Base-by-base conservation (phyloP, 2,888 invertebrate genomes). In the Sesia bembeciformis region DNA sequence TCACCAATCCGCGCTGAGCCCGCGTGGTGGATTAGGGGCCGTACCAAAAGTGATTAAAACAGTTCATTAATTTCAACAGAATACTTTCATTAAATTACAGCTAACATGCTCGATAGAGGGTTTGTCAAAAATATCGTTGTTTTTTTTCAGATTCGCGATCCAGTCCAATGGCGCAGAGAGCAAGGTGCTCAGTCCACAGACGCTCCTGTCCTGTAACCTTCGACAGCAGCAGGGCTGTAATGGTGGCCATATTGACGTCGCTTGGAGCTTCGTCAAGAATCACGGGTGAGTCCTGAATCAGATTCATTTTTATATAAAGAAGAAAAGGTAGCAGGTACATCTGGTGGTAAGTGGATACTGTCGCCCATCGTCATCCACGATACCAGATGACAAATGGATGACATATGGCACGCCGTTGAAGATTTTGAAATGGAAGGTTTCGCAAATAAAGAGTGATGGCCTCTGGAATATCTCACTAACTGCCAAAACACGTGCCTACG, bases 231-330 rank as follows among this genome's bases (percentile, higher is more conserved):
- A 90, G 59, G 96, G 95, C 40, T 98, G 98, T 76, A 86, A 91
- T 42, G 98, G 98, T 0, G 98, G 98, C 0, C 93, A 96, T 74
- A 90, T 98, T 61, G 98, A 98, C 73, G 91, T 94, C 54, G 98
- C 98, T 0, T 98, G 98, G 98, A 93, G 94, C 80, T 98, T 93
- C 81, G 91, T 97, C 57, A 91, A 94, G 59, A 93, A 92, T 78
- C 92, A 92, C 65, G 95, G 95, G 94, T 95, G 84, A 73, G 72
- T 5, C 3, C 7, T 42, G 7, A 42, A 6, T 5, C 7, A 42
- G 42, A 42, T 23, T 23, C 23, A 1, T 23, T 23, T 23, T 23
- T 23, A 23, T 2, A 23, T 23, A 23, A 23, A 23, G 23, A 23
- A 23, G 23, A 23, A 23, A 23, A 23, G 23, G 23, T 46, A 23